Conservation (phyloP, 1,140 invertebrate genomes). For the Trypoxylus dichotomus region DNA sequence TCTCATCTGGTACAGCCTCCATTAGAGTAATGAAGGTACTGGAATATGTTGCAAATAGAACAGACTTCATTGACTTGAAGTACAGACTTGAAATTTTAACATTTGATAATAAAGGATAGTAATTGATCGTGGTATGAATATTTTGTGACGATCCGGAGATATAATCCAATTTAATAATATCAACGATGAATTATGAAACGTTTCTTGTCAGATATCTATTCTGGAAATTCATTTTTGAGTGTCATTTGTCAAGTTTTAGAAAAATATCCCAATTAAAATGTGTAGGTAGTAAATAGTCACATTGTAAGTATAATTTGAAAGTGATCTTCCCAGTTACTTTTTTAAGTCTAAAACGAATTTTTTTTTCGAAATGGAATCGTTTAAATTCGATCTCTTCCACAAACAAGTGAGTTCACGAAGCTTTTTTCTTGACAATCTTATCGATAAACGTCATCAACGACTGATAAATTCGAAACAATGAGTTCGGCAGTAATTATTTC, state of each 20-base stretch:
- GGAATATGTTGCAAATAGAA: too few relatives aligned
- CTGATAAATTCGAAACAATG: slow-evolving; percentile 10
- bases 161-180: too few relatives aligned
- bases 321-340: background rate
- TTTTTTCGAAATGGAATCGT: background rate
- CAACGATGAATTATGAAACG: too few relatives aligned
- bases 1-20: too few relatives aligned
- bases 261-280: slow-evolving; percentile 1
- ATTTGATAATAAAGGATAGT: too few relatives aligned
- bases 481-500: background rate
- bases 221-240: background rate
- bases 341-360: background rate
- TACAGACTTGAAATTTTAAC: too few relatives aligned
- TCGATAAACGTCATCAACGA: slow-evolving; percentile 9
- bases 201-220: background rate
- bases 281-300: background rate
- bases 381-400: background rate
- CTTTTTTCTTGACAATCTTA: slow-evolving; percentile 19
- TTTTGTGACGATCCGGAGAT: too few relatives aligned
- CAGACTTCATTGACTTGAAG: too few relatives aligned
- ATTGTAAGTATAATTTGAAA: background rate
- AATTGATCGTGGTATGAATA: too few relatives aligned
- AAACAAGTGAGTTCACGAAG: slow-evolving; percentile 7
- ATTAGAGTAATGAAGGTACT: too few relatives aligned
- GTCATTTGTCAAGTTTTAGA: background rate